Evolutionary conservation across 1,140 invertebrate genomes (phyloP).

Genomic region (Lerema accius): DNA sequence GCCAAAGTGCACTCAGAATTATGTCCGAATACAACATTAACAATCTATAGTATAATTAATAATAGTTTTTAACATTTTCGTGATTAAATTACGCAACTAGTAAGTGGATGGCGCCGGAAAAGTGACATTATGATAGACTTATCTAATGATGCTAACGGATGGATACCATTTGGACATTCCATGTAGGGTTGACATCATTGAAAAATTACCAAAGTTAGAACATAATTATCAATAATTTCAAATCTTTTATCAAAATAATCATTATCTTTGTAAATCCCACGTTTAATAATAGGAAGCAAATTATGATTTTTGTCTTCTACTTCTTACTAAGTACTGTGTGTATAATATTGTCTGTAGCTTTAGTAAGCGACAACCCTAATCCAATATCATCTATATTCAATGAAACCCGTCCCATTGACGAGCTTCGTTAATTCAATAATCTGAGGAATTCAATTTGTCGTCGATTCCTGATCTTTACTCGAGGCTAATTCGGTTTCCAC

Average conservation of each 20-base stretch:
- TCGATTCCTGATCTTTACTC: constrained; percentile 37
- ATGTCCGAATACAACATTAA: constrained; percentile 5
- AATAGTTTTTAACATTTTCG: constrained; percentile 17
- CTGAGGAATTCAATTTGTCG: constrained; percentile 49
- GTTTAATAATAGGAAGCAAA: no score
- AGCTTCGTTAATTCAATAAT: constrained; percentile 29
- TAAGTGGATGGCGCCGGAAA: constrained; percentile 26
- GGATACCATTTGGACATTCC: constrained; percentile 5
- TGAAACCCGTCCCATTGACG: constrained; percentile 21
- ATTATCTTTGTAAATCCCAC: no score
- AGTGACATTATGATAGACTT: constrained; percentile 27
- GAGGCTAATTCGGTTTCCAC: constrained; percentile 39
- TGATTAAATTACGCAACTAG: constrained; percentile 25
- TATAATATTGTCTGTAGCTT: no score
- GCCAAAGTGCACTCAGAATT: constrained; percentile 13
- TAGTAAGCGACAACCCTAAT: constrained; percentile 27
- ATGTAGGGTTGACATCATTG: constrained; percentile 8
- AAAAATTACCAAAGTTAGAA: no score
- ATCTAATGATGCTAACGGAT: constrained; percentile 30
- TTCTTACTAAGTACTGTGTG: no score
- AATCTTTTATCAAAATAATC: no score
- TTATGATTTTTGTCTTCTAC: no score
- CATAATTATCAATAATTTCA: no score
- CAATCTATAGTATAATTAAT: constrained; percentile 14
- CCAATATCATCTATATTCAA: constrained; percentile 20